Conservation (phyloP, 1,140 invertebrate genomes). For the Amyelois transitella region DNA sequence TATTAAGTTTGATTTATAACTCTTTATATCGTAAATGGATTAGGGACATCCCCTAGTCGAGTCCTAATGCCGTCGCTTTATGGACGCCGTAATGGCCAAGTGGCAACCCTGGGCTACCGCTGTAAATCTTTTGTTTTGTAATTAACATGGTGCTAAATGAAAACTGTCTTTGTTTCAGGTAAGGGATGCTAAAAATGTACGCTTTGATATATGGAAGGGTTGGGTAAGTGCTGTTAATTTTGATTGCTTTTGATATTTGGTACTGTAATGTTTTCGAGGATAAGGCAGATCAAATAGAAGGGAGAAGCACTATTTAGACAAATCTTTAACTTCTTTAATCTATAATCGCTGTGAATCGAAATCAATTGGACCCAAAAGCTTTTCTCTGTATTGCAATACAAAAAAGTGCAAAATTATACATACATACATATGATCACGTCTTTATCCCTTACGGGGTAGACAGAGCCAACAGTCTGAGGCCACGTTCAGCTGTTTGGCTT, state of each 20-base stretch:
- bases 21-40: conserved; percentile 72
- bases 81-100: conserved; percentile 17
- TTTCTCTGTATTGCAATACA: no score
- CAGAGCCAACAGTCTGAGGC: no score
- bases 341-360: no score
- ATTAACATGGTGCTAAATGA: conserved; percentile 23
- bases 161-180: conserved; percentile 29
- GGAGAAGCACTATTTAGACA: no score
- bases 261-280: no score
- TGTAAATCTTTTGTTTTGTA: conserved; percentile 19
- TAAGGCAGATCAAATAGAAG: no score
- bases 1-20: conserved; percentile 73
- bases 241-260: neutral
- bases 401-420: no score
- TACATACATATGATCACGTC: no score
- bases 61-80: conserved; percentile 15
- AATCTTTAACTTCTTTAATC: no score
- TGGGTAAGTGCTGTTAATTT: neutral
- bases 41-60: conserved; percentile 49
- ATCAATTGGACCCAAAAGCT: no score
- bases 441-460: no score
- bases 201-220: neutral
- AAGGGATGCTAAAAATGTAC: conserved; percentile 12
- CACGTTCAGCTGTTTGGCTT: no score
- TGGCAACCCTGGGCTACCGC: conserved; percentile 2